Evolutionary conservation across 2,888 invertebrate species (phyloP), one percentile per base, ranked within the genome.

Genomic region (Cheilosia grossa): DNA sequence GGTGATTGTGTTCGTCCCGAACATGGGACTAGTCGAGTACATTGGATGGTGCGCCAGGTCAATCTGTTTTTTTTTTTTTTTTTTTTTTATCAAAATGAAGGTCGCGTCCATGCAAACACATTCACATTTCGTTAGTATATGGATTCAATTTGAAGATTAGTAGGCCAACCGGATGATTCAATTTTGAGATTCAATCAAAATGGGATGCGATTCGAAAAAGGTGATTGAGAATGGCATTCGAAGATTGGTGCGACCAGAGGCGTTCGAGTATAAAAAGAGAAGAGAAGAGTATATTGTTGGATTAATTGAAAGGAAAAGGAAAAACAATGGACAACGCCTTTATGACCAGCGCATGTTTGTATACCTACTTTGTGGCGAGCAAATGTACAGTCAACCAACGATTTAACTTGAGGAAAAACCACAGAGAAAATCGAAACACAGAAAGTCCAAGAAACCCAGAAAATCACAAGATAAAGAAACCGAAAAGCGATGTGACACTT

Each of bases 21-120:
- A 92, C 91, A 92, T 91, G 67, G 92, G 89, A 89, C 91, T 91
- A 72, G 91, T 91, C 66, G 92, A 91, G 88, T 92, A 92, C 92
- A 92, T 91, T 80, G 92, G 90, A 89, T 91, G 92, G 87, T 91
- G 92, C 58, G 92, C 92, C 87, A 92, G 90, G 89, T 92, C 92
- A 89, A 92, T 92, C 92, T 92, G 87, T 44, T 27, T 1, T 27
- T 72, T 33, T 58, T 47, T 51, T 58, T 47, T 51, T 42, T 30
- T 47, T 51, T 42, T 30, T 64, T 21, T 19, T 13, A 53, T 58
- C 7, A n/a, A 49, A 67, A 40, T 40, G 42, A 77, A 74, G 42
- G 66, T 56, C 44, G 40, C 10, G 33, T 15, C 33, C 10, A 30
- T 17, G 15, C 44, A 42, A 33, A 44, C 27, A 73, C 63, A 61